Conservation (phyloP, 2,797 vertebrate species). For the Sebastes vulpes region DNA sequence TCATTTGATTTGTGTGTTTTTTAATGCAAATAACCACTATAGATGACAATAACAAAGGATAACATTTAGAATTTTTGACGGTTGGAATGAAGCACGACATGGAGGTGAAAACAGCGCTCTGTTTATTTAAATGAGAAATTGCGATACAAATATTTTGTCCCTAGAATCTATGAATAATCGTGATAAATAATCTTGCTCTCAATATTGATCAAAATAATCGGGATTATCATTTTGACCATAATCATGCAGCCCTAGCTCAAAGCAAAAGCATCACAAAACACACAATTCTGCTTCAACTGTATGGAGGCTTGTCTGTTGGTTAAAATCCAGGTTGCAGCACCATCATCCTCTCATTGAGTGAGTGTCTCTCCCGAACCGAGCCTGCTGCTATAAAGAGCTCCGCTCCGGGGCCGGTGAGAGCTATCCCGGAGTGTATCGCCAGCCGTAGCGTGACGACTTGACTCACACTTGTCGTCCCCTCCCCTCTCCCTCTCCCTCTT, state of each 20-base stretch:
- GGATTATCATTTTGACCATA: too few relatives aligned
- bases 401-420: constrained; percentile 59
- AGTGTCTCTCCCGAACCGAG: constrained; percentile 38
- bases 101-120: too few relatives aligned
- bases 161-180: too few relatives aligned
- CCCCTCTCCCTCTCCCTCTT: constrained; percentile 39
- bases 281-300: background rate
- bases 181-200: too few relatives aligned
- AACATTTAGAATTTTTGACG: too few relatives aligned
- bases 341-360: constrained; percentile 26
- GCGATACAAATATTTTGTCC: fast-evolving
- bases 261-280: background rate
- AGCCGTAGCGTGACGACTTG: constrained; percentile 75
- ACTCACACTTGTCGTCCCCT: constrained; percentile 75
- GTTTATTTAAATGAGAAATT: too few relatives aligned
- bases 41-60: too few relatives aligned
- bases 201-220: too few relatives aligned
- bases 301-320: constrained; percentile 1
- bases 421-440: constrained; percentile 69
- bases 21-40: too few relatives aligned
- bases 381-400: constrained; percentile 69
- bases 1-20: too few relatives aligned
- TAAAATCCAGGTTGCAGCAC: constrained; percentile 46
- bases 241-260: too few relatives aligned
- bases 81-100: too few relatives aligned